A percentile compares a stretch with the other conserved stretches of the same genome.
Conservation (phyloP, 2,888 invertebrate genomes). For the Callyntrura guangdongensis region DNA sequence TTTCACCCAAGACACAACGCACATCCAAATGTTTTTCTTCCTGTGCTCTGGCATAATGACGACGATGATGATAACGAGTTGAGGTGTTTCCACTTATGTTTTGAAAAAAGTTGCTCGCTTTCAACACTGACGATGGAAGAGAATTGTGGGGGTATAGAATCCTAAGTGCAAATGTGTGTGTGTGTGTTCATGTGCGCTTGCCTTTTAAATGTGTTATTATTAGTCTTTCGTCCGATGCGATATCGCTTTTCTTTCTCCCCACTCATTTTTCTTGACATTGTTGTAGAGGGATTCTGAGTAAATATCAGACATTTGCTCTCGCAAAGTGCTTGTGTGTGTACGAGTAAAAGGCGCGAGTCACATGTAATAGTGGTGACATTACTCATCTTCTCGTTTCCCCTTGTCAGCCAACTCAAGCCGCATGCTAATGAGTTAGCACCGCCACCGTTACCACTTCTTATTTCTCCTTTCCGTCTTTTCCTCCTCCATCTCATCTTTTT, state of each 20-base stretch:
- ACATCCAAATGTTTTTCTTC: too few relatives aligned
- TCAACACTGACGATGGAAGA: background rate
- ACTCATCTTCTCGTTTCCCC: constrained; percentile 82
- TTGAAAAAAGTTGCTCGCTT: background rate
- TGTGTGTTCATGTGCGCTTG: background rate
- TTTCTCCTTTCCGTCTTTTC: constrained; percentile 59
- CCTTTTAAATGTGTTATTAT: constrained; percentile 4
- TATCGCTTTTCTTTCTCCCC: constrained; percentile 59
- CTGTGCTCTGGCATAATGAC: background rate
- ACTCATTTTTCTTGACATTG: constrained; percentile 69
- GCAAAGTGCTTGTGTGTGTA: constrained; percentile 39
- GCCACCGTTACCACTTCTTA: constrained; percentile 78
- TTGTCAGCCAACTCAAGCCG: constrained; percentile 83
- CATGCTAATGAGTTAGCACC: constrained; percentile 83
- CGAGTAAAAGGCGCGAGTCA: constrained; percentile 57
- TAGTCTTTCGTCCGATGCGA: constrained; percentile 32
- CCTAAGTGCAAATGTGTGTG: background rate
- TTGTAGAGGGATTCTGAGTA: constrained; percentile 18
- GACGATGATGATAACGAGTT: background rate
- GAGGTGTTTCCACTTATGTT: background rate
- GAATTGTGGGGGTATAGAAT: background rate
- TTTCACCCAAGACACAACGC: background rate
- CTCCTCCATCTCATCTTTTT: constrained; percentile 47
- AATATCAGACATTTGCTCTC: constrained; percentile 48
- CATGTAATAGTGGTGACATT: constrained; percentile 80